Conservation (phyloP, 2,797 vertebrate species). For the Graptemys geographica region DNA sequence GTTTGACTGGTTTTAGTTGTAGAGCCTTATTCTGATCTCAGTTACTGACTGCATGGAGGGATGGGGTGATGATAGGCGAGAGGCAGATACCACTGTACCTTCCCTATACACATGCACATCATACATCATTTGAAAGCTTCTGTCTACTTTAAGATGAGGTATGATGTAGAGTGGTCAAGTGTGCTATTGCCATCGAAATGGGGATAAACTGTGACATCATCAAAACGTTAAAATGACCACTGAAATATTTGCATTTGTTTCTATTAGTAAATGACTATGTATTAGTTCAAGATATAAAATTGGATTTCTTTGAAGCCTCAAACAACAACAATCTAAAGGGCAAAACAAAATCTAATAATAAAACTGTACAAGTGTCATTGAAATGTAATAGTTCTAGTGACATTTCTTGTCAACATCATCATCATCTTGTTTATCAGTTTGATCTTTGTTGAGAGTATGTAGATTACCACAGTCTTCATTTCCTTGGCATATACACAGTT, state of each 20-base stretch:
- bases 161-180: neutral
- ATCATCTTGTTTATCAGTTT: neutral
- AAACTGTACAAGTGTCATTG: neutral
- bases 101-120: neutral
- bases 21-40: neutral
- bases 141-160: neutral
- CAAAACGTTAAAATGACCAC: neutral
- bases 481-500: neutral
- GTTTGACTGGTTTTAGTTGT: neutral
- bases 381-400: neutral
- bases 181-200: neutral
- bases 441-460: neutral
- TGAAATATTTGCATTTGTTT: neutral
- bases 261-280: neutral
- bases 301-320: neutral
- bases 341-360: neutral
- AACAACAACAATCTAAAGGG: neutral
- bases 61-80: neutral
- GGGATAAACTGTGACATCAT: neutral
- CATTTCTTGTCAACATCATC: neutral
- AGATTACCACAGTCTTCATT: neutral
- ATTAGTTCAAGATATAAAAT: neutral
- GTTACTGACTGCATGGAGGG: neutral
- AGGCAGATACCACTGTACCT: neutral
- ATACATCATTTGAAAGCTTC: neutral